These are phyloP conservation scores for Aphelenchoides besseyi DNA, from an alignment of 1,140 invertebrate species.

Conservation along the genomic window DNA sequence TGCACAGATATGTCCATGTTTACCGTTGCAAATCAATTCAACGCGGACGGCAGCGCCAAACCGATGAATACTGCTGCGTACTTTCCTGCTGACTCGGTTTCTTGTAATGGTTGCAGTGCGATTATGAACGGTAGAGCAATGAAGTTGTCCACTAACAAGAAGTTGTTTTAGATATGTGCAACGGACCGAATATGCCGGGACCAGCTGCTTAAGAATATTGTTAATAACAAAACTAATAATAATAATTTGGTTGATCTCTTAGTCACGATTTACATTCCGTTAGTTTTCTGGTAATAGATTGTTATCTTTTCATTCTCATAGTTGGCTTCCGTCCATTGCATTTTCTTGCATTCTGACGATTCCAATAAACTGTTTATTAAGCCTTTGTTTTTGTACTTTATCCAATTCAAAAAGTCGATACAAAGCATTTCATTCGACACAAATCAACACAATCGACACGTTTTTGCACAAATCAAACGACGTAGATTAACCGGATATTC, in stretches of 20 bases:
- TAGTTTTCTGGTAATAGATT: no score
- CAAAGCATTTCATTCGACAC: no score
- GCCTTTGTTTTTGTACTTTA: no score
- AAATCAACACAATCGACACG: conserved; percentile 2
- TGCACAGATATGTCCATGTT: not conserved
- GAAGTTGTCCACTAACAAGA: not conserved
- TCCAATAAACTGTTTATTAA: no score
- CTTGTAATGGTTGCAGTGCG: not conserved
- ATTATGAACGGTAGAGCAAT: not conserved
- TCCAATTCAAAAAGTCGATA: no score
- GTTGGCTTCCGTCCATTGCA: no score
- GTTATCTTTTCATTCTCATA: no score
- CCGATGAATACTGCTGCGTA: not conserved
- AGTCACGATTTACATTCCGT: no score
- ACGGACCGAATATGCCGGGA: not conserved
- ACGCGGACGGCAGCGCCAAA: not conserved
- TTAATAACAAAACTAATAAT: no score
- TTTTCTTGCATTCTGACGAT: no score
- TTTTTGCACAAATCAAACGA: not conserved
- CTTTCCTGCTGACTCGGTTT: not conserved
- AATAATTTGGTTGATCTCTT: no score
- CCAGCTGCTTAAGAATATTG: no score
- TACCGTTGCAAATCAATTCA: not conserved
- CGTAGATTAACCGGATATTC: not conserved
- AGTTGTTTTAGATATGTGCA: not conserved